These are phyloP conservation scores for Cygnus buccinator DNA, from an alignment of 2,113 vertebrate species.

Conservation along the genomic window DNA sequence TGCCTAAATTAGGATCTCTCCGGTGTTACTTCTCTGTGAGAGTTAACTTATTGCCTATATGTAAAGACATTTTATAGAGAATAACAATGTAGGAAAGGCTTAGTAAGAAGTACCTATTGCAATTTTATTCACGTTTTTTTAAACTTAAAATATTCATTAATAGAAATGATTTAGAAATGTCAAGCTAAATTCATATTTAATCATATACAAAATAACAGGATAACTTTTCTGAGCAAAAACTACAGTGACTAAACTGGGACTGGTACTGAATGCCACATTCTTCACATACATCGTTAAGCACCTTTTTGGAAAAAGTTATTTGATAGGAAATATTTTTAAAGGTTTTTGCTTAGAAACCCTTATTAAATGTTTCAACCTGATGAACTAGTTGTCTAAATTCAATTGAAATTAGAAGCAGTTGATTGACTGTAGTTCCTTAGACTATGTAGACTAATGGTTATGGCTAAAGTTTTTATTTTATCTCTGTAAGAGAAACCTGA, in stretches of 20 bases:
- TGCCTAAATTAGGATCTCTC: not conserved
- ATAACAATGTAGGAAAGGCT: not conserved
- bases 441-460: not conserved
- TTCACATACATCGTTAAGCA: not conserved
- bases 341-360: not conserved
- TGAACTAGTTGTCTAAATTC: not conserved
- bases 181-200: too few species aligned
- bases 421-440: not conserved
- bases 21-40: not conserved
- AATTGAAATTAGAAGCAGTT: not conserved
- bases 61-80: not conserved
- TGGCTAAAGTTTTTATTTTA: not conserved
- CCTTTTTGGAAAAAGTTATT: not conserved
- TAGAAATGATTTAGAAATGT: too few species aligned
- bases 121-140: too few species aligned
- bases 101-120: not conserved
- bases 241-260: too few species aligned
- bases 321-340: not conserved
- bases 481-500: not conserved
- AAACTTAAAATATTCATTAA: too few species aligned
- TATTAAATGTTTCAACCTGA: not conserved
- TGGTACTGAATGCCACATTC: not conserved
- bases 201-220: too few species aligned
- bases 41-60: not conserved
- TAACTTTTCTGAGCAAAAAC: too few species aligned